Evolutionary conservation across 2,797 vertebrate genomes (phyloP).

Genomic region (Paramormyrops hopkinsi): DNA sequence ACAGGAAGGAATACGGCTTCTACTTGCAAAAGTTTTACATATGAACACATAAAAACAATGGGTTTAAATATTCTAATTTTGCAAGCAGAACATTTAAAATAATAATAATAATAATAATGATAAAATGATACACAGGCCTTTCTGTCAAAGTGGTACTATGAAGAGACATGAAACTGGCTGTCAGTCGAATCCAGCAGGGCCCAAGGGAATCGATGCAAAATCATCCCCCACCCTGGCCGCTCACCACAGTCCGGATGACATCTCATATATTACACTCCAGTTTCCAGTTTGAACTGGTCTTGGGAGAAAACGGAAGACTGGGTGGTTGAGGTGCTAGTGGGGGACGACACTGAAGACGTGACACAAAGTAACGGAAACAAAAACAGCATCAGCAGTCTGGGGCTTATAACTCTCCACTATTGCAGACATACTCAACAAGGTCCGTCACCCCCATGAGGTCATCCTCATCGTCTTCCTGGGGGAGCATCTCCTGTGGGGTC

Average conservation of each 20-base stretch:
- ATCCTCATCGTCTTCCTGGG: conserved; percentile 89
- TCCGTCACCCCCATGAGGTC: conserved; percentile 97
- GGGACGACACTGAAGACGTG: conserved; percentile 25
- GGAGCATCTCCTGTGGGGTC: conserved; percentile 66
- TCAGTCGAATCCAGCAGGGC: not conserved
- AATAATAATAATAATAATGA: conserved; percentile 9
- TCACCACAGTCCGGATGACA: not conserved
- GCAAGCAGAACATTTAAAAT: conserved; percentile 24
- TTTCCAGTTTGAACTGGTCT: conserved; percentile 31
- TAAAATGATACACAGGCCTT: conserved; percentile 12
- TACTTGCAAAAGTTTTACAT: not conserved
- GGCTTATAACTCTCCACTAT: conserved; percentile 93
- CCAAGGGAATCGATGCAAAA: not conserved
- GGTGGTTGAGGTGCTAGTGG: conserved; percentile 26
- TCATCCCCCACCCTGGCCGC: not conserved
- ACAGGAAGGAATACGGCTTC: conserved; percentile 7
- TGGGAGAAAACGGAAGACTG: conserved; percentile 22
- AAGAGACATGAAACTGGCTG: not conserved
- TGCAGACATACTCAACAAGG: conserved; percentile 99
- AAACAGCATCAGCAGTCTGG: conserved; percentile 49
- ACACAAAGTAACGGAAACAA: conserved; percentile 51
- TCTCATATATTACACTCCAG: not conserved
- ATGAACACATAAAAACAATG: conserved; percentile 17
- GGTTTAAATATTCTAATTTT: conserved; percentile 21
- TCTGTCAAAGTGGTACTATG: not conserved